Base-by-base conservation (phyloP, 2,113 vertebrate species). In the Pavo muticus region DNA sequence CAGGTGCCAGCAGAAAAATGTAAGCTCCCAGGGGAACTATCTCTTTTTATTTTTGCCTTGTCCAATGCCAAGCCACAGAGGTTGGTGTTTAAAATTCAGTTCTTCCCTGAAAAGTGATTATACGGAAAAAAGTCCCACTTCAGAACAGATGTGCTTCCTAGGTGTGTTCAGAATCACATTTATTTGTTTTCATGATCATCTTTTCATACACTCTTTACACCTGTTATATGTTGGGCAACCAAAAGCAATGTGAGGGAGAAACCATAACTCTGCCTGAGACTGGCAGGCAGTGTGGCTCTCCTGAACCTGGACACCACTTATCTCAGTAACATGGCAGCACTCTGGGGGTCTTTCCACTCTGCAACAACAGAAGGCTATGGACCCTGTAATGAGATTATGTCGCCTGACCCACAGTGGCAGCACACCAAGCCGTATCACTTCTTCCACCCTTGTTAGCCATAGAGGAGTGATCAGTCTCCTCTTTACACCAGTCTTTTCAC, bases 1-100 rank as follows among this genome's bases (percentile, higher is more conserved):
- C 61, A 69, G 40, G 87, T 92, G 79, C 93, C 88, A 95, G 91
- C 95, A 95, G 72, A 87, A 96, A 96, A 93, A 91, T 87, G 47
- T 90, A 84, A 82, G 52, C 67, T 91, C 91, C 79, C 83, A 88
- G 84, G 76, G 1, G 7, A 72, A 52, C 39, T 24, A 16, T 90
- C 40, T 92, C 64, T 71, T 83, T 91, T 90, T 71, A 71, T 88
- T 93, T 94, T 91, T 95, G 69, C 79, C 25, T 84, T 85, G 72
- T 80, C 60, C 82, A 52, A 35, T 74, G 78, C 68, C 78, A 94
- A 77, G 67, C 50, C 63, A 23, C 32, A 67, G 74, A 89, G n/a
- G 60, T 19, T 84, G 52, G 59, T 25, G 16, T 72, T 94, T 86
- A 90, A 86, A 93, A 91, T 83, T 44, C 69, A 84, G 11, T 63